Evolutionary conservation across 2,888 invertebrate species (phyloP).

Genomic region (Pristionchus maxplancki): DNA sequence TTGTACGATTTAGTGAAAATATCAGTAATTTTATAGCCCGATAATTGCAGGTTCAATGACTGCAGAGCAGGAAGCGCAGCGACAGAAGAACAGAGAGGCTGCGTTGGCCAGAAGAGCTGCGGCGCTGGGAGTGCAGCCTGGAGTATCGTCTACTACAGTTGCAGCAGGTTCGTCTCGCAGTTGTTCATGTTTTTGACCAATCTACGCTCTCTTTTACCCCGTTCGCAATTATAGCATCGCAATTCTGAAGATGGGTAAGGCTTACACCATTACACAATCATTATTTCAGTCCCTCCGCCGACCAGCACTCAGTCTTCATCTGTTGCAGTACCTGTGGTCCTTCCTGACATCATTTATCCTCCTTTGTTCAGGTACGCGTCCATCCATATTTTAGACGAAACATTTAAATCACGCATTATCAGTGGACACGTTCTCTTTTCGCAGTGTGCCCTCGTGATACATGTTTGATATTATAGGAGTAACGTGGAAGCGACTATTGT

Average conservation of each 20-base stretch:
- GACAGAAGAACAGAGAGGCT: background rate
- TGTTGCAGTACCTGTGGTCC: background rate
- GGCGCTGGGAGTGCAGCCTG: background rate
- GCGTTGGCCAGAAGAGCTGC: constrained; percentile 5
- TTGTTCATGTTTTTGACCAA: too few relatives aligned
- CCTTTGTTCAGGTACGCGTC: background rate
- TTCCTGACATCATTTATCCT: background rate
- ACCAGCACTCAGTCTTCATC: background rate
- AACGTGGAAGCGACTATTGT: constrained; percentile 22
- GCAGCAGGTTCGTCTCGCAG: background rate
- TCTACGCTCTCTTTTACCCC: too few relatives aligned
- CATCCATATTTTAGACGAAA: too few relatives aligned
- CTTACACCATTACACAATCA: background rate
- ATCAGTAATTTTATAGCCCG: too few relatives aligned
- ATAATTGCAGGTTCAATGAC: constrained; percentile 8
- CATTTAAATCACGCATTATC: too few relatives aligned
- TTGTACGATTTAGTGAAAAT: too few relatives aligned
- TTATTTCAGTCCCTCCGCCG: background rate
- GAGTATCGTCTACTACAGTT: background rate
- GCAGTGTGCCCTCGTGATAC: too few relatives aligned
- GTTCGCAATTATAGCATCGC: too few relatives aligned
- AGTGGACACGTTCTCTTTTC: too few relatives aligned
- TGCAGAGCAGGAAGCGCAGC: constrained; percentile 29
- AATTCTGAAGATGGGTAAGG: too few relatives aligned
- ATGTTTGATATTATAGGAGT: background rate